A percentile compares a stretch with the other conserved stretches of the same genome.
Conservation (phyloP, 2,113 vertebrate species). For the Elaphurus davidianus region DNA sequence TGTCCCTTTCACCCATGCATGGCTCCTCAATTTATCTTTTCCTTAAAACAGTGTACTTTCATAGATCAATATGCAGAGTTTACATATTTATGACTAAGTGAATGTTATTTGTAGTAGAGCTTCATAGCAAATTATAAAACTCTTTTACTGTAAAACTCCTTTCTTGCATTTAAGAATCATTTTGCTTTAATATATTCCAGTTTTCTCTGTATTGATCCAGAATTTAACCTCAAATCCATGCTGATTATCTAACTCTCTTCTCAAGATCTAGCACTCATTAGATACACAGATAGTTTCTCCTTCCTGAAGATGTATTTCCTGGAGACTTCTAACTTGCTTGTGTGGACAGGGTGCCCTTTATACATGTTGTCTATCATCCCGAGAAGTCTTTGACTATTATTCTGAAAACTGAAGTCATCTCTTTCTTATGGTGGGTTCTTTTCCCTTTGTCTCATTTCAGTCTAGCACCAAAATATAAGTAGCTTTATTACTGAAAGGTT, state of each 20-base stretch:
- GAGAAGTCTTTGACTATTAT: neutral
- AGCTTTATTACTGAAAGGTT: neutral
- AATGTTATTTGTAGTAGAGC: neutral
- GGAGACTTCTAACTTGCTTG: neutral
- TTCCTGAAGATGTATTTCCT: neutral
- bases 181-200: neutral
- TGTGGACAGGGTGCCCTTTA: neutral
- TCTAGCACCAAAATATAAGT: neutral
- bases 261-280: neutral
- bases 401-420: neutral
- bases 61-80: neutral
- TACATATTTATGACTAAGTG: neutral
- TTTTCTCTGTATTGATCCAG: neutral
- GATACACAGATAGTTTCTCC: neutral
- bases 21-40: neutral
- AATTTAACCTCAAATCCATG: neutral
- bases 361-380: neutral
- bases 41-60: neutral
- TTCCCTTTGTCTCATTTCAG: neutral
- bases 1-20: neutral
- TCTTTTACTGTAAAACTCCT: neutral
- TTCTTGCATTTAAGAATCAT: neutral
- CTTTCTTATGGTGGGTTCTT: neutral
- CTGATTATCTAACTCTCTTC: neutral
- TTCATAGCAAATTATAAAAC: neutral